Evolutionary conservation across 2,888 invertebrate species (phyloP).

Genomic region (Leptinotarsa peninsularis): DNA sequence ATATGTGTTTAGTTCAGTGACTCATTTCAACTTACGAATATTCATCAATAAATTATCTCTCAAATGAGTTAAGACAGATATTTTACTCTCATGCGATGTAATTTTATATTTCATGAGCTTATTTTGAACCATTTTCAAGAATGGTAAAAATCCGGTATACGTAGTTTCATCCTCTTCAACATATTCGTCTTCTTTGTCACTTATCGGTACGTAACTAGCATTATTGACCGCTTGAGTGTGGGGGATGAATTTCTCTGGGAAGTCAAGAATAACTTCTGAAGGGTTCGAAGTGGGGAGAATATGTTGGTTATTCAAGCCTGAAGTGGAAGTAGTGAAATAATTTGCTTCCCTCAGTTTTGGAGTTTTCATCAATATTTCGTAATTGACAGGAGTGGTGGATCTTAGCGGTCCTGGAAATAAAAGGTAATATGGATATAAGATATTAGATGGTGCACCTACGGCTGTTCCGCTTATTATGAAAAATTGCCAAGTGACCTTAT

Average conservation of each 20-base stretch:
- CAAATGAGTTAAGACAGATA: conserved; percentile 71
- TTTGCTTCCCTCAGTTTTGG: conserved; percentile 23
- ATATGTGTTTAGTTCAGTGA: too few relatives aligned
- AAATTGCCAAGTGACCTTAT: neutral
- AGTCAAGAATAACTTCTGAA: neutral
- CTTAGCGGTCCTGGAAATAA: conserved; percentile 21
- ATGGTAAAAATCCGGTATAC: conserved; percentile 48
- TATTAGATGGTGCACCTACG: neutral
- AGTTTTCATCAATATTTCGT: conserved; percentile 40
- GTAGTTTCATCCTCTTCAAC: conserved; percentile 24
- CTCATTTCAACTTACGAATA: conserved; percentile 71
- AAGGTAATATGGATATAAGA: neutral
- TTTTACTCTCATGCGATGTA: conserved; percentile 67
- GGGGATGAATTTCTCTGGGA: neutral
- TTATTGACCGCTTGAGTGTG: neutral
- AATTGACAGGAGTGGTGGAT: conserved; percentile 37
- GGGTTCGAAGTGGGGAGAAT: conserved; percentile 1
- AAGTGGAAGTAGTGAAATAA: conserved; percentile 22
- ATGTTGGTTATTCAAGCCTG: neutral
- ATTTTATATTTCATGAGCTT: conserved; percentile 63
- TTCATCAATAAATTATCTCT: conserved; percentile 72
- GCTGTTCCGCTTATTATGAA: neutral
- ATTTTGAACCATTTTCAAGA: conserved; percentile 58
- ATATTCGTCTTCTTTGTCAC: conserved; percentile 20
- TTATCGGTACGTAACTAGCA: neutral